phyloP scores from a whole-genome alignment of 30 jellyfish, hydroid and myxozoan species.

The Mastigias papua region DNA sequence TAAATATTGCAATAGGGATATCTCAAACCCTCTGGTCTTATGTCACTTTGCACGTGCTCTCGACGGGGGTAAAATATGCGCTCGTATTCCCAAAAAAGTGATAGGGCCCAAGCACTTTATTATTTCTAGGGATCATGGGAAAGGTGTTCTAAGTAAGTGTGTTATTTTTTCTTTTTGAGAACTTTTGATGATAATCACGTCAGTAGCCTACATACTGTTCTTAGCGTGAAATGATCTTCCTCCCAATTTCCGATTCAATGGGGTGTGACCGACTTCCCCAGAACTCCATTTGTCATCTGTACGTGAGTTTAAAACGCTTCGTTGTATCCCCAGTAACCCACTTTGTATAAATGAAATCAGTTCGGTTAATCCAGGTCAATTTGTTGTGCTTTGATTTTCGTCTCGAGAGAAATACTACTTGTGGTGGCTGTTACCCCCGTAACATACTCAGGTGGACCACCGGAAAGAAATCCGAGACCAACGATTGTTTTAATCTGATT shows the following conservation, averaged over 20 bases:
- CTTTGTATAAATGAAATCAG: not conserved
- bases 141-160: not conserved
- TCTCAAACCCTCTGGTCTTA: not conserved
- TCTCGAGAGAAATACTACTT: not conserved
- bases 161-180: not conserved
- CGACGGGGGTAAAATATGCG: not conserved
- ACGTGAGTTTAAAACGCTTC: not conserved
- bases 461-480: not conserved
- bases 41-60: not conserved
- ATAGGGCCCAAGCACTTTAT: not conserved
- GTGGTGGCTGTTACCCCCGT: not conserved
- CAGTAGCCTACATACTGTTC: not conserved
- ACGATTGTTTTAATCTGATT: not conserved
- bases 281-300: not conserved
- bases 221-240: not conserved
- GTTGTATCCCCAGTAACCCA: not conserved
- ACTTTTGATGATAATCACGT: not conserved
- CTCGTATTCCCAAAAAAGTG: not conserved
- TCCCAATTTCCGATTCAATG: not conserved
- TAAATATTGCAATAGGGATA: not conserved
- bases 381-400: not conserved
- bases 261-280: not conserved
- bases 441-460: not conserved
- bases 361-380: not conserved
- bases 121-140: not conserved